phyloP scores from a whole-genome alignment of 2,113 vertebrate genomes.

The Brevimyrus niger region DNA sequence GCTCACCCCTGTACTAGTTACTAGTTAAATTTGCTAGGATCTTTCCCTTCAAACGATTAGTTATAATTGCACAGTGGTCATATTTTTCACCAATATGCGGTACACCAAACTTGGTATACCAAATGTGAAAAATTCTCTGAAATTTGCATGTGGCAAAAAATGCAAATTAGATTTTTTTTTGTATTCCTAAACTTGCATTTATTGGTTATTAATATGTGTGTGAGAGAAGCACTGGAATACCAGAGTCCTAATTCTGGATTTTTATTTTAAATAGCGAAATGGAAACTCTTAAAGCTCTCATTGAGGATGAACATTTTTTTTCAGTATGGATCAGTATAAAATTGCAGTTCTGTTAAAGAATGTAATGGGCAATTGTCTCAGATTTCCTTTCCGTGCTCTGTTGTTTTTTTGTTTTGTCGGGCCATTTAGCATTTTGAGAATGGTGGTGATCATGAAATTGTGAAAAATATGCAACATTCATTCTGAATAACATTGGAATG shows the following conservation, averaged over 20 bases:
- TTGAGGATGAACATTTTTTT: not conserved
- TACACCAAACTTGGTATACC: not conserved
- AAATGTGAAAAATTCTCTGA: not conserved
- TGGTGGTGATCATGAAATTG: not conserved
- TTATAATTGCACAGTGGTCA: not conserved
- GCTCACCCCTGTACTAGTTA: not conserved
- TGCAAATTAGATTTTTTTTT: not conserved
- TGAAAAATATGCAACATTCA: not conserved
- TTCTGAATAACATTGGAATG: not conserved
- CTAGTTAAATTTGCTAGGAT: not conserved
- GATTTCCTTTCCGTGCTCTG: not conserved
- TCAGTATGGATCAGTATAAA: not conserved
- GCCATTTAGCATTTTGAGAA: not conserved
- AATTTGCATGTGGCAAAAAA: not conserved
- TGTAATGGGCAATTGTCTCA: not conserved
- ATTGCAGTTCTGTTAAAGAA: not conserved
- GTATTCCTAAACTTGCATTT: not conserved
- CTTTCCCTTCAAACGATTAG: not conserved
- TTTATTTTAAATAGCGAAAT: not conserved
- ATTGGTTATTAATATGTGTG: not conserved
- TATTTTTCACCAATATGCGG: not conserved
- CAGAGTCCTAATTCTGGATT: not conserved
- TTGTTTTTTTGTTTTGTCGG: not conserved
- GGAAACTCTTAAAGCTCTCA: not conserved
- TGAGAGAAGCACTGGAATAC: not conserved